These are phyloP conservation scores for Piprites chloris DNA, from an alignment of 2,113 vertebrate genomes.

Conservation along the genomic window DNA sequence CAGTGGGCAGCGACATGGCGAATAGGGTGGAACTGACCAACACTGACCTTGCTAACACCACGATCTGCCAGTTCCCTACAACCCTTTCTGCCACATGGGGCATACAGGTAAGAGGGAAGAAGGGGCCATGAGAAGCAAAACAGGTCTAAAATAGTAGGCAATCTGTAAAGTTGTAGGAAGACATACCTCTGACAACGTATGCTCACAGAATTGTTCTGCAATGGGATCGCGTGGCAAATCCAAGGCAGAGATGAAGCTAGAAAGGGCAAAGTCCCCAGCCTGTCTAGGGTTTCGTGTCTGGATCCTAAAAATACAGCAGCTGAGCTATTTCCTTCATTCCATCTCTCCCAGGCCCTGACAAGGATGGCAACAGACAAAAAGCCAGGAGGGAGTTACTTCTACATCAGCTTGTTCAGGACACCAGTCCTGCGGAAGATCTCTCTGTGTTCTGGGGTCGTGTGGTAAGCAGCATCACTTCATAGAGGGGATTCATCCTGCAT, in stretches of 20 bases:
- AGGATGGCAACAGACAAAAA: conserved; percentile 28
- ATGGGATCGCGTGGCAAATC: background rate
- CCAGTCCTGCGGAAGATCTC: conserved; percentile 50
- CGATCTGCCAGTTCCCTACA: background rate
- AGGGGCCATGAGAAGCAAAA: background rate
- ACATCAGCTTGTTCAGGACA: conserved; percentile 57
- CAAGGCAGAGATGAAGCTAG: background rate
- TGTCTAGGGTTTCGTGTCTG: background rate
- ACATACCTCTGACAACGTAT: background rate
- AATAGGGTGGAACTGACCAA: background rate
- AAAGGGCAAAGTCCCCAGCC: background rate
- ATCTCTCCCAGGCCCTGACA: conserved; percentile 11
- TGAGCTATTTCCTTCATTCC: background rate
- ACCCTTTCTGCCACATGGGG: background rate
- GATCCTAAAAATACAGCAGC: background rate
- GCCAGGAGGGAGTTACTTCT: conserved; percentile 1
- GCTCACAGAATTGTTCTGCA: background rate
- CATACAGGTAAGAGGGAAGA: background rate
- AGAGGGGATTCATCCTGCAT: background rate
- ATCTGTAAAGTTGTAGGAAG: background rate
- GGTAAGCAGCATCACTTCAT: background rate
- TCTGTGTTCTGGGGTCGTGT: conserved; percentile 31
- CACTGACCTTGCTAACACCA: background rate
- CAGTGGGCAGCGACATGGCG: background rate
- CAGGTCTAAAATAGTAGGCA: background rate